phyloP scores from a whole-genome alignment of 2,113 vertebrate species.

The Ginglymostoma cirratum region DNA sequence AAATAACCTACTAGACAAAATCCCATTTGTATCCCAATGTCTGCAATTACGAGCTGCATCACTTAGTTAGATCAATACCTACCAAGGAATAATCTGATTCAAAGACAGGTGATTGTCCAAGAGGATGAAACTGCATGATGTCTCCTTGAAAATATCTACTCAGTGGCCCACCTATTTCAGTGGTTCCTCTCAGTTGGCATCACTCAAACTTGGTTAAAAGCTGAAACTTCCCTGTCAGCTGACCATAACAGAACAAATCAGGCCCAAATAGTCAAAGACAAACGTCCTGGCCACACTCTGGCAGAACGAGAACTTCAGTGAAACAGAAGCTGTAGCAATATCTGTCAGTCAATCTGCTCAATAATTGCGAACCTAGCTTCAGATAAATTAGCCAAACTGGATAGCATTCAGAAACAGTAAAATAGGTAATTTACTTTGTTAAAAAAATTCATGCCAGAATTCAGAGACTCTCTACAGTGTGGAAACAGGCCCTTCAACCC shows the following conservation, averaged over 20 bases:
- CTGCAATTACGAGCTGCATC: neutral
- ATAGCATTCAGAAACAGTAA: neutral
- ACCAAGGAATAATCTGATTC: neutral
- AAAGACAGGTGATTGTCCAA: neutral
- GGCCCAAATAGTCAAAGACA: neutral
- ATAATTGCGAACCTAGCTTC: neutral
- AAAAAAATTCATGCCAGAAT: neutral
- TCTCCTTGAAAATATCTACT: conserved; percentile 18
- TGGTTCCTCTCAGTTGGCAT: neutral
- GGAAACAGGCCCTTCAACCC: too few relatives aligned
- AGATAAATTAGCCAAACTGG: neutral
- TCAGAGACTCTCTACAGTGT: too few relatives aligned
- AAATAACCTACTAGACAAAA: neutral
- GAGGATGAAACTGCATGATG: neutral
- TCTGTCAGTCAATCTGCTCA: neutral
- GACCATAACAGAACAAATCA: neutral
- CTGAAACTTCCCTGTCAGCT: neutral
- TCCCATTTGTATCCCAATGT: neutral
- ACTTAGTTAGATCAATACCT: conserved; percentile 8
- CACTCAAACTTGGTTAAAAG: neutral
- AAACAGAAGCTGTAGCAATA: neutral
- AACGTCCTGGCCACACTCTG: neutral
- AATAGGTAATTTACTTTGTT: neutral
- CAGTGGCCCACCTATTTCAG: neutral
- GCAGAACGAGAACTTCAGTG: neutral